Base-by-base conservation (phyloP, 2,888 invertebrate species). In the Marasmarcha lunaedactyla region DNA sequence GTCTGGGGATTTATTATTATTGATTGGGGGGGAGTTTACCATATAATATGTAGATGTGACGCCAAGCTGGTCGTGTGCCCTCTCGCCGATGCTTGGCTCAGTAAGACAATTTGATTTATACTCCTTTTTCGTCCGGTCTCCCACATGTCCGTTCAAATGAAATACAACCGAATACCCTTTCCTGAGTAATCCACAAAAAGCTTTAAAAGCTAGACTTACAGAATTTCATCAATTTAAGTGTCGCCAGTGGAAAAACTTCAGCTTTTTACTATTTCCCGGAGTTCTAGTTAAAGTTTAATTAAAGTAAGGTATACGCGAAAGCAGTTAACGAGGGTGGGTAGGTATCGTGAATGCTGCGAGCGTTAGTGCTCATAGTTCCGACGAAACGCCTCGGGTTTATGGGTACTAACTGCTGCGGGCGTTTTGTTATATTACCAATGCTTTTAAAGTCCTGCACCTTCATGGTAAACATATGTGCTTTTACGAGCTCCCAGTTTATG, bases 391-490 rank as follows among this genome's bases (percentile, higher is more conserved):
- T 78, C 64, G 65, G 73, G 74, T 81, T 84, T 84, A 84, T 81
- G 84, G 78, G 79, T 70, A 73, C 78, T 84, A 84, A 84, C 78
- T n/a, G 84, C 84, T 84, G 77, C 84, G 68, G 81, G 67, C 84
- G 83, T 78, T 84, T 84, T 84, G 84, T 83, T 84, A 84, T 83
- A 84, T 72, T 81, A 77, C 81, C 84, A 81, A 83, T 83, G 83
- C 84, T 84, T 84, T 84, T 84, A 84, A 81, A 81, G 78, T 71
- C 70, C 76, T 77, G 73, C 76, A 71, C 79, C 77, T 71, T 64
- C 69, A 67, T 61, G 71, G 77, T 74, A 79, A 77, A 79, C 81
- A 79, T 76, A 76, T 79, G 77, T 72, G 78, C 68, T 59, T 78
- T 81, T 79, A 79, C 60, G 76, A 65, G 57, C 59, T 57, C 67